Percentiles rank a stretch among this genome's conserved stretches.
phyloP scores from a whole-genome alignment of 2,888 invertebrate species.

The Parnassius apollo region DNA sequence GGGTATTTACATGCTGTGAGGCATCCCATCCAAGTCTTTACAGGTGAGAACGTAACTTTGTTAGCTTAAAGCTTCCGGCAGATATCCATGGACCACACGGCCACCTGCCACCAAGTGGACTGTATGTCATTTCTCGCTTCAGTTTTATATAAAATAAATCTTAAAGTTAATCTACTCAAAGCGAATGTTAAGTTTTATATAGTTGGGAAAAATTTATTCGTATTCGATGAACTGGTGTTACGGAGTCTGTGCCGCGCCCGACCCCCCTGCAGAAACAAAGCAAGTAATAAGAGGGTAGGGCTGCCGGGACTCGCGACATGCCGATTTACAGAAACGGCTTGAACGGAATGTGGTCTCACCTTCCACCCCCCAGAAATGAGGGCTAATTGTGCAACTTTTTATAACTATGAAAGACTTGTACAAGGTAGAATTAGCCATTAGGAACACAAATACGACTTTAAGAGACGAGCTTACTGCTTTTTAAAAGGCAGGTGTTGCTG shows the following conservation, averaged over 20 bases:
- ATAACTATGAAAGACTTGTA: neutral
- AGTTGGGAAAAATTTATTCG: neutral
- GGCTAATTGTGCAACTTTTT: constrained; percentile 3
- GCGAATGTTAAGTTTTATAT: neutral
- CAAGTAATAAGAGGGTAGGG: constrained; percentile 27
- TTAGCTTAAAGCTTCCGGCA: too few species aligned
- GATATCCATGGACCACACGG: too few species aligned
- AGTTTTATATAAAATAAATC: constrained; percentile 1
- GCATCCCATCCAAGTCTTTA: too few species aligned
- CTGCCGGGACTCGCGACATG: constrained; percentile 34
- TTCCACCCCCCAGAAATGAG: constrained; percentile 27
- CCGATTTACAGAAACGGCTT: constrained; percentile 45
- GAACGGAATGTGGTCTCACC: constrained; percentile 12
- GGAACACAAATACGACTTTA: too few species aligned
- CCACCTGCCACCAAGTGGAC: too few species aligned
- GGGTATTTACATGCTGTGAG: too few species aligned
- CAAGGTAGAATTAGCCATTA: too few species aligned
- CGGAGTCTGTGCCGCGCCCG: constrained; percentile 1
- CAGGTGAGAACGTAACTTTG: too few species aligned
- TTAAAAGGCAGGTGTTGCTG: too few species aligned
- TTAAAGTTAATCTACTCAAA: constrained; percentile 1
- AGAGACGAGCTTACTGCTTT: too few species aligned
- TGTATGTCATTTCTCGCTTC: too few species aligned
- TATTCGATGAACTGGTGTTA: constrained; percentile 1
- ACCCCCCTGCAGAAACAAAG: constrained; percentile 25